Percentiles rank a stretch among this genome's conserved stretches.
These are phyloP conservation scores for Ictalurus punctatus DNA, from an alignment of 2,113 vertebrate genomes.

Conservation along the genomic window DNA sequence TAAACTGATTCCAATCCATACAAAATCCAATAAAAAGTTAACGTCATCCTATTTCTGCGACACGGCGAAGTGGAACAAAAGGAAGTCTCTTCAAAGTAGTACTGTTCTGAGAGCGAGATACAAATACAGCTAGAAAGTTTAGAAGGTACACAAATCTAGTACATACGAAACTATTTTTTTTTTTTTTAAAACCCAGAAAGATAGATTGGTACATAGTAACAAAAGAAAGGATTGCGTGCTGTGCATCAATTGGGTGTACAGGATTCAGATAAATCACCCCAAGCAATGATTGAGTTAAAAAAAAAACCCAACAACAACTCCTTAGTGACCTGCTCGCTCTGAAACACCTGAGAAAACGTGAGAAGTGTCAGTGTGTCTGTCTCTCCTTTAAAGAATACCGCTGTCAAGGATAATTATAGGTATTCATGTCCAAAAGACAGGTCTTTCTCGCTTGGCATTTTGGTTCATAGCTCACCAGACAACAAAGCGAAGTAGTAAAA, in stretches of 20 bases:
- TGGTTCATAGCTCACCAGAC: not conserved
- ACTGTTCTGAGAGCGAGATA: not conserved
- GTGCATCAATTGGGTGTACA: not conserved
- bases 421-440: slow-evolving; percentile 23
- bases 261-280: not conserved
- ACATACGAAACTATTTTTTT: not conserved
- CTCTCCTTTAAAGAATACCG: slow-evolving; percentile 15
- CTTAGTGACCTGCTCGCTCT: not conserved
- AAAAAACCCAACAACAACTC: not conserved
- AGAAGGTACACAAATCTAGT: not conserved
- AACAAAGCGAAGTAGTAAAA: not conserved
- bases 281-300: not conserved
- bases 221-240: slow-evolving; percentile 5
- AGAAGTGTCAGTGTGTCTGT: not conserved
- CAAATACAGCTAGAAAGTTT: not conserved
- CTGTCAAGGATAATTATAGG: slow-evolving; percentile 46
- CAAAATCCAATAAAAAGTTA: not conserved
- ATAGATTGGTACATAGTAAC: not conserved
- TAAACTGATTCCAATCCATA: not conserved
- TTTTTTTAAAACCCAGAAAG: not conserved
- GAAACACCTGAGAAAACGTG: slow-evolving; percentile 30
- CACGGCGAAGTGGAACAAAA: not conserved
- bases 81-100: too few relatives aligned
- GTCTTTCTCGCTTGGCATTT: slow-evolving; percentile 27
- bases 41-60: not conserved